Evolutionary conservation across 2,888 invertebrate species (phyloP).

Genomic region (Branchipolynoe longqiensis): DNA sequence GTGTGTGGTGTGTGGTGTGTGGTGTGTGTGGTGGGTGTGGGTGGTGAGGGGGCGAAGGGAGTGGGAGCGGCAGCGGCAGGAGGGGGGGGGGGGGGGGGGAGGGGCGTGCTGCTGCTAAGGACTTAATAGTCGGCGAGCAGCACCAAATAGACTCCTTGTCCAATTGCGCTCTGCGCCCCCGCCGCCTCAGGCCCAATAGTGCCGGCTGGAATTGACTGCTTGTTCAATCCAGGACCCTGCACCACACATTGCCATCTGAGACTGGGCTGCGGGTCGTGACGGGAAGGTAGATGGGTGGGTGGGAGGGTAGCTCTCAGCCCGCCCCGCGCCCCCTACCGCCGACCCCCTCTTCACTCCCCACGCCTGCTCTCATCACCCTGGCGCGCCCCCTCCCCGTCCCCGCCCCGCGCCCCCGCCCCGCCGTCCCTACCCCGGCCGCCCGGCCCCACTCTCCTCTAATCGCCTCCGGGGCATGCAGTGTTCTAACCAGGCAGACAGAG

Average conservation of each 20-base stretch:
- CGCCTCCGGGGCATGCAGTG: too few species aligned
- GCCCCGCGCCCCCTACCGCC: too few species aligned
- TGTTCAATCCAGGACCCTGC: conserved; percentile 23
- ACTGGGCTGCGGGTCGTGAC: too few species aligned
- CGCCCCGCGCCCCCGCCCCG: neutral
- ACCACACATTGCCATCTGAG: conserved; percentile 17
- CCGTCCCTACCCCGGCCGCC: neutral
- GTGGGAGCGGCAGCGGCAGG: neutral
- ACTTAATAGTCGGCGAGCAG: conserved; percentile 9
- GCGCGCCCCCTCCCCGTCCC: neutral
- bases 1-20: neutral
- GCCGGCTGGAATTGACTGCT: conserved; percentile 19
- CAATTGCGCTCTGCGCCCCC: neutral
- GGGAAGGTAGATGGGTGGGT: too few species aligned
- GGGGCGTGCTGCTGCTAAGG: neutral
- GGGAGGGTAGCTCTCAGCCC: too few species aligned
- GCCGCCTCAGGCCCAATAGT: neutral
- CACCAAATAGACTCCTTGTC: conserved; percentile 24
- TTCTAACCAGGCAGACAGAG: too few species aligned
- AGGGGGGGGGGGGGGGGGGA: neutral
- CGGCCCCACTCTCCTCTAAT: neutral
- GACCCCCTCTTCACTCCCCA: too few species aligned
- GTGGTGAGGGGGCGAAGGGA: neutral
- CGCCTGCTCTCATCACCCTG: neutral
- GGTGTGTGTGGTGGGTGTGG: neutral